Evolutionary conservation across 2,113 vertebrate species (phyloP), one percentile per base, ranked within the genome.

Genomic region (Leptocoma aspasia): DNA sequence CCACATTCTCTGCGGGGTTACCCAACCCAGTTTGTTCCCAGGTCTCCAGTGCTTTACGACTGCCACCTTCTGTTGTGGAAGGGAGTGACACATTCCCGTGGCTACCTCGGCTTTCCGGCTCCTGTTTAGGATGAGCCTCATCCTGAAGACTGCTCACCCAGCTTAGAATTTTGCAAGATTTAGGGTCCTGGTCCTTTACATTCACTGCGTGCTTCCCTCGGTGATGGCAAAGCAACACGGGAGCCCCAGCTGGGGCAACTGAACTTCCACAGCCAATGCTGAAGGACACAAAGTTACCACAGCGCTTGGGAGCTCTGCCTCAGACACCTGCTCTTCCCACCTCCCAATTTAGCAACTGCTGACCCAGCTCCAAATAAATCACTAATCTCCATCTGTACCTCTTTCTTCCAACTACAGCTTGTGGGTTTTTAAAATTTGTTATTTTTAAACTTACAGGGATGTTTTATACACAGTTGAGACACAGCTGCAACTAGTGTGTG

Each of bases 41-140:
- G 6, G 6, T 10, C 64, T 86, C 31, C 31, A 2, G 61, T 12
- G 93, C 68, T 71, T 27, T 68, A 53, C 61, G 71, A 69, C 44
- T 95, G 95, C 97, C 97, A 96, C 81, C 97, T 93, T 15, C 89
- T 4, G 97, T 91, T 17, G 23, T 15, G 54, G 73, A 54, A 69
- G 6, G 64, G 81, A 90, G 63, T 5, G 19, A 61, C 95, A 92
- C 1, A 4, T 23, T 59, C 31, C 33, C 12, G 9, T 0, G 6
- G 19, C 2, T 11, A 23, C 13, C 37, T 31, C 26, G 4, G 61
- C 71, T 44, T 44, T 12, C 33, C 7, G 0, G 2, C 2, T 61
- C 27, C 69, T 15, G 2, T 0, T 50, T 2, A 3, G 17, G 6
- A 26, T 2, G 37, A 52, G 2, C 11, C 17, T 54, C 41, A 5